Base-by-base conservation (phyloP, 2,797 vertebrate species). In the Rhynchotus rufescens region DNA sequence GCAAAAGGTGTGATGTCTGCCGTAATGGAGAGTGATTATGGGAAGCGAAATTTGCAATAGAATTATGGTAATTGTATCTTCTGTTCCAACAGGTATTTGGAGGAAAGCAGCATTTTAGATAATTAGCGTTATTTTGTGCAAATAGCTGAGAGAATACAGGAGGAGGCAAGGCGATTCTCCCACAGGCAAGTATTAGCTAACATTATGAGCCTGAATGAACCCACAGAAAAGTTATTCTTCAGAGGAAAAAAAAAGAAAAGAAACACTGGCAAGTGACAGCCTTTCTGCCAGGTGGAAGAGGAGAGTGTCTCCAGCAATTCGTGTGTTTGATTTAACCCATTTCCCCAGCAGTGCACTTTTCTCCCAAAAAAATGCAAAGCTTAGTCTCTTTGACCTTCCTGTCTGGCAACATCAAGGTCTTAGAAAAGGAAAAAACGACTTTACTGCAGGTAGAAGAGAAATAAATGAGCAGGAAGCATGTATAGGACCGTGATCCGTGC, bases 121-220 rank as follows among this genome's bases (percentile, higher is more conserved):
- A 92, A 95, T 95, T 86, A 85, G 84, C 42, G 84, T 66, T 88
- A 92, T 96, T 95, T 94, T 80, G 82, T 78, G 90, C 80, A 83
- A 66, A 78, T 62, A 60, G 82, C 77, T 15, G 23, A 28, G 76
- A 60, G 62, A 69, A 62, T 40, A 32, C 45, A n/a, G 88, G 75
- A 64, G 68, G 65, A 68, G 74, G 28, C 16, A 34, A 51, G 76
- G 92, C 45, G 71, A 11, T 66, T 73, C 81, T 77, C 4, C 3
- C 0, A 5, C 25, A 60, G 76, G 38, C 25, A 5, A 10, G 52
- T 38, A 64, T 51, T 44, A 45, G 49, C 21, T 36, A 16, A 38
- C 62, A 2, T 9, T 1, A 3, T 4, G 52, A 75, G 25, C 38
- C 80, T 61, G 74, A 26, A 54, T 36, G 65, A 32, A 57, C 42